A percentile compares a stretch with the other conserved stretches of the same genome.
Evolutionary conservation across 2,888 invertebrate species (phyloP).

Genomic region (Ecliptopera silaceata): DNA sequence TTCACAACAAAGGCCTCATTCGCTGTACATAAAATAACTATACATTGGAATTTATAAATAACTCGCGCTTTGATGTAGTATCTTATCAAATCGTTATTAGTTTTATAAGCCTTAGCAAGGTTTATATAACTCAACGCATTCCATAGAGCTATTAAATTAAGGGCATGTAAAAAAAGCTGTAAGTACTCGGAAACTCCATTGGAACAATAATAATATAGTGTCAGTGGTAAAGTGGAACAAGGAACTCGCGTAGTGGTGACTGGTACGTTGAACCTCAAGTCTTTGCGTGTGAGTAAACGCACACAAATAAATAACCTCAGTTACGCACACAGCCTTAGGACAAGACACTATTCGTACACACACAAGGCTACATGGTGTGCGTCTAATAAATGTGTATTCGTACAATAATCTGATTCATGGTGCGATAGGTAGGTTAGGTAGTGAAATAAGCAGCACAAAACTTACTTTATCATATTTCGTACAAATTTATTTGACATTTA

Average conservation of each 20-base stretch:
- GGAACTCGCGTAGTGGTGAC: conserved; percentile 80
- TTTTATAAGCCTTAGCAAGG: conserved; percentile 20
- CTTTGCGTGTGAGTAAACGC: conserved; percentile 52
- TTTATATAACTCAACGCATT: conserved; percentile 24
- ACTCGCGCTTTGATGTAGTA: not conserved
- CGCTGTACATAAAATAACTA: not conserved
- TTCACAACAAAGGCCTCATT: conserved; percentile 4
- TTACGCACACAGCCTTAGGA: conserved; percentile 38
- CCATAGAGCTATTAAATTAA: conserved; percentile 42
- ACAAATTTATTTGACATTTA: conserved; percentile 19
- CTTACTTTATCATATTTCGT: conserved; percentile 34
- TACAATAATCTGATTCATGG: conserved; percentile 72
- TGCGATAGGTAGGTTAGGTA: conserved; percentile 53
- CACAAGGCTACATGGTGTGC: conserved; percentile 39
- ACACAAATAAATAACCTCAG: conserved; percentile 38
- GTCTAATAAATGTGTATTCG: conserved; percentile 51
- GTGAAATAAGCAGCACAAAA: too few relatives aligned
- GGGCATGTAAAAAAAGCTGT: conserved; percentile 50
- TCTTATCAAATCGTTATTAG: not conserved
- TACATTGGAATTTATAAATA: not conserved
- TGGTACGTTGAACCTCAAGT: conserved; percentile 79
- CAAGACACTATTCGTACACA: conserved; percentile 33
- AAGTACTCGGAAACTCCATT: conserved; percentile 68
- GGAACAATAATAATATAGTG: conserved; percentile 80
- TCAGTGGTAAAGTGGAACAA: conserved; percentile 82